Conservation (phyloP, 2,797 vertebrate species). For the Platyrinchus mystaceus region DNA sequence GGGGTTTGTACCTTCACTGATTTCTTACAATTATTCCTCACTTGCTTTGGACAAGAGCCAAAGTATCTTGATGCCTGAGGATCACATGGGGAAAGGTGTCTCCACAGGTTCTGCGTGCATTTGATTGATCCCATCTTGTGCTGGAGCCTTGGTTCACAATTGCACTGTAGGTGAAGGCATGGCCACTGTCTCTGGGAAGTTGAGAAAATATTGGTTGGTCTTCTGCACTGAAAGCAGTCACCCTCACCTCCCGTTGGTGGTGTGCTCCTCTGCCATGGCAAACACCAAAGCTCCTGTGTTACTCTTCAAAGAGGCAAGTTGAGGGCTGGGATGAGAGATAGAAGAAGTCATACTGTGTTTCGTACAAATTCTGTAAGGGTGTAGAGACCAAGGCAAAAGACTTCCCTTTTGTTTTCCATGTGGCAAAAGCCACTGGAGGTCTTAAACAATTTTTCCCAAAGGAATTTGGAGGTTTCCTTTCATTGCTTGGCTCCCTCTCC, state of each 20-base stretch:
- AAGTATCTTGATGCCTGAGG: conserved; percentile 9
- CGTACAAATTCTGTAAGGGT: neutral
- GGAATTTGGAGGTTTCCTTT: neutral
- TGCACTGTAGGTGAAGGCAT: neutral
- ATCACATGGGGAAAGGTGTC: neutral
- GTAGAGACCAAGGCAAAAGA: neutral
- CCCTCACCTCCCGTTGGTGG: neutral
- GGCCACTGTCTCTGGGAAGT: neutral
- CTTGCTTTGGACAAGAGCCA: conserved; percentile 30
- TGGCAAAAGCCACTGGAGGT: neutral
- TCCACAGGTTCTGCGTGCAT: neutral
- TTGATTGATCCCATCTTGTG: neutral
- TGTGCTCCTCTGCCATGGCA: neutral
- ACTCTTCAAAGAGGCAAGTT: neutral
- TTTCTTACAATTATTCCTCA: conserved; percentile 22
- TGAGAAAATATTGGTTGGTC: neutral
- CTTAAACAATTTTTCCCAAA: neutral
- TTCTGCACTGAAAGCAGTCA: neutral
- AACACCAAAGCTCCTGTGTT: neutral
- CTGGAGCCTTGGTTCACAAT: neutral
- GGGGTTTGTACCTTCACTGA: neutral
- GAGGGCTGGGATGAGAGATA: neutral
- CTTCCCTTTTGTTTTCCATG: neutral
- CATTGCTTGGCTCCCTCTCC: neutral
- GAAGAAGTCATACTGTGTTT: neutral